Conservation (phyloP, 2,797 vertebrate species). For the Dromococcyx pavoninus region DNA sequence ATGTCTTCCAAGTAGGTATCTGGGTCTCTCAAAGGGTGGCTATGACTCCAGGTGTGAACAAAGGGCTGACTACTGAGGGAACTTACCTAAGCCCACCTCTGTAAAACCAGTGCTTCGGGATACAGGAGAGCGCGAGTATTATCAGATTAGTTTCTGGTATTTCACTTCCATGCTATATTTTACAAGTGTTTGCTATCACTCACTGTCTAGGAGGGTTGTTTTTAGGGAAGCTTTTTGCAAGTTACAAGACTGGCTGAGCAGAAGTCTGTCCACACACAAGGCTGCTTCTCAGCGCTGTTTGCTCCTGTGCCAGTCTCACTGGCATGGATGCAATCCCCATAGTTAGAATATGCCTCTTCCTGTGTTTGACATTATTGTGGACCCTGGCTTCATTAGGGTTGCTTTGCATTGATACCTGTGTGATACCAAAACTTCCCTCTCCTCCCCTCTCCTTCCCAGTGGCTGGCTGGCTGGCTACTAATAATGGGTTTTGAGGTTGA, state of each 20-base stretch:
- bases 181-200: neutral
- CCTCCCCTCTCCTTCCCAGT: neutral
- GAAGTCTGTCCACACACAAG: neutral
- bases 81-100: neutral
- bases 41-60: neutral
- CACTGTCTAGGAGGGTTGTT: neutral
- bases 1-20: neutral
- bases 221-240: neutral
- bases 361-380: neutral
- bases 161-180: neutral
- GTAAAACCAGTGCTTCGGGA: neutral
- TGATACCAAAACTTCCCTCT: neutral
- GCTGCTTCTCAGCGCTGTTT: neutral
- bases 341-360: neutral
- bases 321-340: neutral
- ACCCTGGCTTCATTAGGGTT: neutral
- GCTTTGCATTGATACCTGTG: neutral
- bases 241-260: neutral
- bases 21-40: neutral
- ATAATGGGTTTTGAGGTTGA: neutral
- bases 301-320: rapidly evolving
- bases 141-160: neutral
- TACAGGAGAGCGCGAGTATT: neutral
- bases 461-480: neutral
- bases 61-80: neutral